Evolutionary conservation across 2,888 invertebrate species (phyloP).

Genomic region (Diaprepes abbreviatus): DNA sequence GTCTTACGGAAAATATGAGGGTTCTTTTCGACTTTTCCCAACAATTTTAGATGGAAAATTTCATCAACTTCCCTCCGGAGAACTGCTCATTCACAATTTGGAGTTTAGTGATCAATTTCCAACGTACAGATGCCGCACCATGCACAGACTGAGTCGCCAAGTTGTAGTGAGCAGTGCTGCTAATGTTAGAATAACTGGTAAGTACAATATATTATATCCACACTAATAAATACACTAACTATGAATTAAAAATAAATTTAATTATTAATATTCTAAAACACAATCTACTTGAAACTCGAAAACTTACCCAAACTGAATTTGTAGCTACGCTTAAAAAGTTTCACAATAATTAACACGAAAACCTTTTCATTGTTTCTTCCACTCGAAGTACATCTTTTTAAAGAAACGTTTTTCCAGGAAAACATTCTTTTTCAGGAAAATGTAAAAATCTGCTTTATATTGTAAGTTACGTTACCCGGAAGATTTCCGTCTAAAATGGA

Average conservation of each 20-base stretch:
- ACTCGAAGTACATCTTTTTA: conserved; percentile 3
- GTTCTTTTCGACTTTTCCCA: no score
- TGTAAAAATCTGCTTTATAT: conserved; percentile 37
- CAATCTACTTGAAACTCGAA: no score
- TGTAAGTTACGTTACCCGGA: conserved; percentile 36
- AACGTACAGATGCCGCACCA: conserved; percentile 79
- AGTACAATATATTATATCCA: no score
- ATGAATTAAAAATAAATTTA: no score
- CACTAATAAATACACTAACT: no score
- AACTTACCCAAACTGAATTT: no score
- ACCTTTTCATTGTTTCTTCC: conserved; percentile 36
- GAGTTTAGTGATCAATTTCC: conserved; percentile 82
- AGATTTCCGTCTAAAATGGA: conserved; percentile 30
- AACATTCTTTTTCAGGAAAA: conserved; percentile 27
- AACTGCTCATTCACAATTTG: conserved; percentile 80
- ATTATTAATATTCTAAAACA: no score
- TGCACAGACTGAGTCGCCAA: conserved; percentile 80
- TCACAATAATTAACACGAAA: conserved; percentile 35
- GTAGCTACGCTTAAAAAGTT: no score
- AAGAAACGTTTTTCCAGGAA: conserved; percentile 11
- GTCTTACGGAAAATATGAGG: no score
- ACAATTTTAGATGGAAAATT: conserved; percentile 79
- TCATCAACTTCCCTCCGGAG: conserved; percentile 81
- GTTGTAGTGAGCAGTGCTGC: conserved; percentile 79
- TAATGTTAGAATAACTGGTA: conserved; percentile 79